Evolutionary conservation across 2,113 vertebrate species (phyloP).

Genomic region (sheep (Ovis aries)): DNA sequence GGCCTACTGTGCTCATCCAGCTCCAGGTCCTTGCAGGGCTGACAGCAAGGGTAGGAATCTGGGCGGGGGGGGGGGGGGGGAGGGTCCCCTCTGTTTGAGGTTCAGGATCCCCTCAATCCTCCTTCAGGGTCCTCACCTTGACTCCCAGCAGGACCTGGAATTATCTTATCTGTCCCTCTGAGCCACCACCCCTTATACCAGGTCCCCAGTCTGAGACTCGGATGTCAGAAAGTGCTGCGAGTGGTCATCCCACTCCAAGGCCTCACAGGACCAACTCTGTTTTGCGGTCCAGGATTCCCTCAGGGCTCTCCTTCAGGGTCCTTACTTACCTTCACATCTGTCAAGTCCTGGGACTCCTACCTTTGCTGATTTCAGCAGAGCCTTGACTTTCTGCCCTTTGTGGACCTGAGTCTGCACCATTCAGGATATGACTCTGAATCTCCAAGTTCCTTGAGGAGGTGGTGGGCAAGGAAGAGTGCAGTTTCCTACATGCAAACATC

Average conservation of each 20-base stretch:
- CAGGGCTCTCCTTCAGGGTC: neutral
- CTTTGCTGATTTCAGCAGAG: neutral
- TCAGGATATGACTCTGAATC: neutral
- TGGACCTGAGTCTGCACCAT: neutral
- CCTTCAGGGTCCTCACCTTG: neutral
- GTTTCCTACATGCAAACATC: neutral
- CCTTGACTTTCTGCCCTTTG: neutral
- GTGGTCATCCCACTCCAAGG: neutral
- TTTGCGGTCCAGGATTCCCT: neutral
- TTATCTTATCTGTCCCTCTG: neutral
- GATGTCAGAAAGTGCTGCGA: neutral
- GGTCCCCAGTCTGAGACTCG: neutral
- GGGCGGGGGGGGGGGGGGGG: accelerated
- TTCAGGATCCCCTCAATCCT: neutral
- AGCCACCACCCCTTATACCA: neutral
- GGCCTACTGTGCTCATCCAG: neutral
- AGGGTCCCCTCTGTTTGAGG: neutral
- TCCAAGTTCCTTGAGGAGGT: neutral
- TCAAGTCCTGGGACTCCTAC: neutral
- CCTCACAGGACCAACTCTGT: neutral
- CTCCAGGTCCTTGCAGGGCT: no score
- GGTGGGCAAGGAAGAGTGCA: neutral
- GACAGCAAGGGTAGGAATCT: neutral
- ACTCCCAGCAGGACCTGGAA: neutral
- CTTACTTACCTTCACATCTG: neutral